Conservation (phyloP, 2,113 vertebrate species). For the Halichoeres trimaculatus region DNA sequence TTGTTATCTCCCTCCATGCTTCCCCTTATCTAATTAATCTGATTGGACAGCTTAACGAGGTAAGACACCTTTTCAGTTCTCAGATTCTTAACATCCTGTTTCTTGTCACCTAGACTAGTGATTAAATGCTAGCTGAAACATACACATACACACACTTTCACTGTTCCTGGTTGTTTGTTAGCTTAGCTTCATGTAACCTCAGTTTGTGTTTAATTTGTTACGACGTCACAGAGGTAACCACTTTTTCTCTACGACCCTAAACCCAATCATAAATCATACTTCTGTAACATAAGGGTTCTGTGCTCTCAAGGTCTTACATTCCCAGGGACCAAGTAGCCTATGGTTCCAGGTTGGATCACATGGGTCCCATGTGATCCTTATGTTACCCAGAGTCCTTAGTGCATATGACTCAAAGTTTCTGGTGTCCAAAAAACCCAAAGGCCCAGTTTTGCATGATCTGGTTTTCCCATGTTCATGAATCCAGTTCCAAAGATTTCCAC, state of each 20-base stretch:
- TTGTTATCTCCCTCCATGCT: conserved; percentile 72
- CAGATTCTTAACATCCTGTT: conserved; percentile 50
- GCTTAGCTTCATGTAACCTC: conserved; percentile 8
- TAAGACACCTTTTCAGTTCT: conserved; percentile 63
- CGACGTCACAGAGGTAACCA: background rate
- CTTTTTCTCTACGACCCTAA: background rate
- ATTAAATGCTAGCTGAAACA: background rate
- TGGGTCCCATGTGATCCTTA: too few relatives aligned
- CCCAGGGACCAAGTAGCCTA: too few relatives aligned
- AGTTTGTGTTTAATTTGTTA: background rate
- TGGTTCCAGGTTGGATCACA: too few relatives aligned
- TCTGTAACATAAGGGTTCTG: too few relatives aligned
- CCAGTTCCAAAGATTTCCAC: too few relatives aligned
- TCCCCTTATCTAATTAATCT: conserved; percentile 66
- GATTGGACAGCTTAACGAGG: conserved; percentile 79
- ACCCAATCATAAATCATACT: too few relatives aligned
- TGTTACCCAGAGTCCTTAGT: too few relatives aligned
- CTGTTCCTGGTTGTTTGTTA: conserved; percentile 8
- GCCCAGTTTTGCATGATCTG: too few relatives aligned
- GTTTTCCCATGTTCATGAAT: too few relatives aligned
- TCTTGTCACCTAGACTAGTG: conserved; percentile 34
- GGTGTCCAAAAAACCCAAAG: too few relatives aligned
- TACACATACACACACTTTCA: conserved; percentile 11
- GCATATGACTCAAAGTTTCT: too few relatives aligned
- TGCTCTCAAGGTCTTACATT: too few relatives aligned